These are phyloP conservation scores for Caenorhabditis brenneri DNA, from an alignment of 1,140 invertebrate genomes.

Conservation along the genomic window DNA sequence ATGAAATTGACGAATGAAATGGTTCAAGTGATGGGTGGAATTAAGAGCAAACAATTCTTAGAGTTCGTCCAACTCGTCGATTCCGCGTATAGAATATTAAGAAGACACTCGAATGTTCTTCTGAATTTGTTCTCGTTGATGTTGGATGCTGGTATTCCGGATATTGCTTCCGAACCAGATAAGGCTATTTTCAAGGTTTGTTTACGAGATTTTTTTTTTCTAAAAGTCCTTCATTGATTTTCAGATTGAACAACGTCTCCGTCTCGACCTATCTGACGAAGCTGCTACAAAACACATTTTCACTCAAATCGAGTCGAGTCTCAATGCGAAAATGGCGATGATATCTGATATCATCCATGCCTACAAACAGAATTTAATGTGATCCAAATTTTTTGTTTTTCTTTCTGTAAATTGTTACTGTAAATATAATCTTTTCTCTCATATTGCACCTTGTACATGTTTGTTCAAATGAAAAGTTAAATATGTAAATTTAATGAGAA, in stretches of 20 bases:
- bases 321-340: conserved; percentile 74
- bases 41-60: conserved; percentile 87
- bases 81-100: conserved; percentile 90
- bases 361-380: conserved; percentile 45
- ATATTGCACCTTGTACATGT: neutral
- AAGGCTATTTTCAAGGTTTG: conserved; percentile 97
- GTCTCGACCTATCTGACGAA: conserved; percentile 90
- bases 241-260: conserved; percentile 88
- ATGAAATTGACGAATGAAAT: conserved; percentile 99
- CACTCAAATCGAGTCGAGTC: conserved; percentile 88
- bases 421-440: too few relatives aligned
- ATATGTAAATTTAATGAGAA: too few relatives aligned
- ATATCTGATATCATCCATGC: conserved; percentile 51
- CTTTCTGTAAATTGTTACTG: neutral
- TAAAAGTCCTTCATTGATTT: too few relatives aligned
- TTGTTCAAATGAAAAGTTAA: neutral
- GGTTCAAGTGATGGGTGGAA: conserved; percentile 98
- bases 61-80: conserved; percentile 93
- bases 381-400: neutral
- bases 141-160: conserved; percentile 97
- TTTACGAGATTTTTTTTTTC: too few relatives aligned
- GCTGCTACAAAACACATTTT: conserved; percentile 93
- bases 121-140: conserved; percentile 96
- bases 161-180: conserved; percentile 96
- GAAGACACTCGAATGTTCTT: conserved; percentile 93